Base-by-base conservation (phyloP, 2,113 vertebrate genomes). In the Dissostichus mawsoni region DNA sequence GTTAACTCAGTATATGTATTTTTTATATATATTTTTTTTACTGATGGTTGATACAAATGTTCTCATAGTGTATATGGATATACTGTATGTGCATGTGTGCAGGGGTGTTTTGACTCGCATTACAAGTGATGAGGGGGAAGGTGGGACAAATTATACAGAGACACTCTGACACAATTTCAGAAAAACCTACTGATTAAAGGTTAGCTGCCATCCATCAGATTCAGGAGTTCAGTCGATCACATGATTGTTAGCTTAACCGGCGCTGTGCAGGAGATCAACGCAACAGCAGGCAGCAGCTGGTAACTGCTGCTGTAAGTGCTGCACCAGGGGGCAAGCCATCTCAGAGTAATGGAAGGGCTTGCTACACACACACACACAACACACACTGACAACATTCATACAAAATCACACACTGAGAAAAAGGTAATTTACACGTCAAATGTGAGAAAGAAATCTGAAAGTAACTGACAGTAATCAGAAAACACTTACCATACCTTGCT, bases 141-240 rank as follows among this genome's bases (percentile, higher is more conserved):
- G 36, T 75, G 64, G 20, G 20, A 53, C 52, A 61, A 77, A 76
- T 36, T 41, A 68, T 69, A 76, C n/a, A 11, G 8, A 48, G 75
- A 59, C 53, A 20, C 67, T 81, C n/a, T 53, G 12, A 48, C 36
- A 41, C 36, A 8, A 61, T 83, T 48, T 33, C 48, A 80, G 44
- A 72, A 76, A 29, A 77, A 58, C 66, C 23, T 23, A 11, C 44
- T 88, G 84, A 87, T 76, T 85, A 74, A 81, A 82, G 64, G 53
- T 80, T 50, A 64, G 11, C 61, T 68, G 62, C 58, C 51, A 7
- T 83, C 76, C 78, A 72, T 78, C 69, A 57, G 47, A 33, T 45
- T 68, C 47, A 12, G 61, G 13, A 51, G 25, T 74, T 83, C 45
- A 66, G 55, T 51, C 83, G 65, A 83, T 83, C 78, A 84, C 58